These are phyloP conservation scores for Leptogaster cylindrica DNA, from an alignment of 2,888 invertebrate genomes.

Conservation along the genomic window DNA sequence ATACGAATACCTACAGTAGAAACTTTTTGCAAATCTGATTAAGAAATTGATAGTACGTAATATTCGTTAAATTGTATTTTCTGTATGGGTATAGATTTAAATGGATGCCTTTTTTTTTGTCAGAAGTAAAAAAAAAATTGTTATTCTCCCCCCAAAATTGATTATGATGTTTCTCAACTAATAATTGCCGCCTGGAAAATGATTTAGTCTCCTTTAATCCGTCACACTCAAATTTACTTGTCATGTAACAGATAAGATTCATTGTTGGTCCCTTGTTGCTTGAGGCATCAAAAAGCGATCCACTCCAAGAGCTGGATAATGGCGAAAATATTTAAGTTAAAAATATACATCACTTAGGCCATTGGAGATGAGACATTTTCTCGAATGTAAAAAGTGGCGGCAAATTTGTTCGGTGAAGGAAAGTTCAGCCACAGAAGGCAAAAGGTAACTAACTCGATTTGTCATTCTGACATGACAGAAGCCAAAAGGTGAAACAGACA, in stretches of 20 bases:
- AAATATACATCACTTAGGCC: constrained; percentile 1
- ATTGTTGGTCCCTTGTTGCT: neutral
- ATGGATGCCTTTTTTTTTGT: too few relatives aligned
- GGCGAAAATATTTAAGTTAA: neutral
- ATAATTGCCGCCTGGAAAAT: neutral
- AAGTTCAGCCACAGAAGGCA: constrained; percentile 12
- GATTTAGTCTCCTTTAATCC: constrained; percentile 29
- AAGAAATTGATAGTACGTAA: too few relatives aligned
- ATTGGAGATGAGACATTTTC: neutral
- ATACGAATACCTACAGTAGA: too few relatives aligned
- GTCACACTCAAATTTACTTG: constrained; percentile 13
- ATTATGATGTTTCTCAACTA: constrained; percentile 18
- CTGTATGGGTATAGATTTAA: too few relatives aligned
- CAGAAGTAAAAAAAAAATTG: constrained; percentile 5
- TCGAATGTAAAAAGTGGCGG: constrained; percentile 1
- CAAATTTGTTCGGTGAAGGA: constrained; percentile 3
- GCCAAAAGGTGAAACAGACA: constrained; percentile 43
- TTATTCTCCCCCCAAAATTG: constrained; percentile 7
- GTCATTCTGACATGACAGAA: constrained; percentile 45
- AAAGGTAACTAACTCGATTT: constrained; percentile 41
- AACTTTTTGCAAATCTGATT: too few relatives aligned
- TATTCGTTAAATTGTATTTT: too few relatives aligned
- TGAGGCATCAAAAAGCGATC: neutral
- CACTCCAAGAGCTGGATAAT: neutral
- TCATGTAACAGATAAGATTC: constrained; percentile 12